These are phyloP conservation scores for Stichodactyla helianthus DNA, from an alignment of 64 coral and sea anemone species.

Conservation along the genomic window DNA sequence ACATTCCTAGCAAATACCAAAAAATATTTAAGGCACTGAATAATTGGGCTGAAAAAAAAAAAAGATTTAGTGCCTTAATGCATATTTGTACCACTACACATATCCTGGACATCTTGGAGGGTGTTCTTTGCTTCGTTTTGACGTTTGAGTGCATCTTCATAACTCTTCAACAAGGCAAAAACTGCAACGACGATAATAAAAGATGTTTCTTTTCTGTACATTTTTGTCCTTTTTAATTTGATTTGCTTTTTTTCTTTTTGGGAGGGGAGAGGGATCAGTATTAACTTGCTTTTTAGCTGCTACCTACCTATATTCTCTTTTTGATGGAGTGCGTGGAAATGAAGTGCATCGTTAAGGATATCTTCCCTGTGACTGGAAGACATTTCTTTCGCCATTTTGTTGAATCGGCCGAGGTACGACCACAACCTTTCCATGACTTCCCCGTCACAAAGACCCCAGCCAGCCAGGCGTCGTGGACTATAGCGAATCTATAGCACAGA, in stretches of 20 bases:
- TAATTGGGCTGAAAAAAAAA: background rate
- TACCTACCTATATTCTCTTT: conserved; percentile 13
- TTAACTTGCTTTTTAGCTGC: background rate
- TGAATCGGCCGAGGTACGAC: conserved; percentile 21
- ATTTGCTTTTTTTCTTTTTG: background rate
- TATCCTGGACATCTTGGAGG: background rate
- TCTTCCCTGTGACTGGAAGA: conserved; percentile 15
- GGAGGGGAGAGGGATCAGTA: background rate
- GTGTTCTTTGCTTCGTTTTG: conserved; percentile 8
- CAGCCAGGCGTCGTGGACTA: conserved; percentile 15
- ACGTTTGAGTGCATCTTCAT: background rate
- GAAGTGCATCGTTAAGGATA: conserved; percentile 17
- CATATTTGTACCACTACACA: background rate
- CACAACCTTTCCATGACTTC: conserved; percentile 18
- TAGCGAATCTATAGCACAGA: background rate
- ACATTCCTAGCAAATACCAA: conserved; percentile 5
- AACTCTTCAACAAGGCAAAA: background rate
- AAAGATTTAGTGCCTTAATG: background rate
- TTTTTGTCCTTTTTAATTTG: too few species aligned
- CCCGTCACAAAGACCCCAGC: conserved; percentile 23
- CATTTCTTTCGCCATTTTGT: conserved; percentile 26
- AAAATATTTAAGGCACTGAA: background rate
- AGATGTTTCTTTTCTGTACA: background rate
- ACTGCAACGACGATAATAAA: conserved; percentile 2
- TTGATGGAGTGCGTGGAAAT: conserved; percentile 17